These are phyloP conservation scores for Rhaphigaster nebulosa DNA, from an alignment of 2,888 invertebrate species.

Conservation along the genomic window DNA sequence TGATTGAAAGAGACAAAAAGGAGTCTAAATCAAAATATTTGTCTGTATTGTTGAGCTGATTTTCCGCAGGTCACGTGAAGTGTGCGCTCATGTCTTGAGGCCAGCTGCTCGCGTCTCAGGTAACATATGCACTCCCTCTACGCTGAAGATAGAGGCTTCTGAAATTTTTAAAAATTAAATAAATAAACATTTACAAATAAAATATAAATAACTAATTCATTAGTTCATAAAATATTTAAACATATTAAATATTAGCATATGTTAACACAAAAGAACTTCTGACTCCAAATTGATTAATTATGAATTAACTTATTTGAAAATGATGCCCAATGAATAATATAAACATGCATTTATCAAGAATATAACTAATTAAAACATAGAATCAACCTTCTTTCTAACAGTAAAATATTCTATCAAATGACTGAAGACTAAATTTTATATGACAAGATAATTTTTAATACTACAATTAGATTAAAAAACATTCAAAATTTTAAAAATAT, in stretches of 20 bases:
- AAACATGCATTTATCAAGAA: background rate
- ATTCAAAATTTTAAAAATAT: no score
- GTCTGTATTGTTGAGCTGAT: conserved; percentile 56
- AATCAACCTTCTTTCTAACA: no score
- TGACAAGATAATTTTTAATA: no score
- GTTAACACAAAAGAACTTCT: background rate
- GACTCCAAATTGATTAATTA: no score
- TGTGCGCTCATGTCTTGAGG: conserved; percentile 64
- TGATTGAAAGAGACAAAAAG: conserved; percentile 57
- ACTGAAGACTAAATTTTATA: no score
- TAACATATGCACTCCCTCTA: conserved; percentile 90
- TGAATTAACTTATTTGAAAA: background rate
- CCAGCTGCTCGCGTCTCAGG: conserved; percentile 78
- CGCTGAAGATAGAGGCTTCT: conserved; percentile 96
- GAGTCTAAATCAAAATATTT: conserved; percentile 52
- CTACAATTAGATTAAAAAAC: no score
- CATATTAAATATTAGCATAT: no score
- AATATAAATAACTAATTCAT: background rate
- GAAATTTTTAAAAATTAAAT: conserved; percentile 77
- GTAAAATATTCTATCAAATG: no score
- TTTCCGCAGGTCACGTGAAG: conserved; percentile 49
- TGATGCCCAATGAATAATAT: background rate
- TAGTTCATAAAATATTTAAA: background rate
- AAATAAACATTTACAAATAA: background rate
- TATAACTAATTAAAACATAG: no score